Base-by-base conservation (phyloP, 2,113 vertebrate genomes). In the Jacana jacana region DNA sequence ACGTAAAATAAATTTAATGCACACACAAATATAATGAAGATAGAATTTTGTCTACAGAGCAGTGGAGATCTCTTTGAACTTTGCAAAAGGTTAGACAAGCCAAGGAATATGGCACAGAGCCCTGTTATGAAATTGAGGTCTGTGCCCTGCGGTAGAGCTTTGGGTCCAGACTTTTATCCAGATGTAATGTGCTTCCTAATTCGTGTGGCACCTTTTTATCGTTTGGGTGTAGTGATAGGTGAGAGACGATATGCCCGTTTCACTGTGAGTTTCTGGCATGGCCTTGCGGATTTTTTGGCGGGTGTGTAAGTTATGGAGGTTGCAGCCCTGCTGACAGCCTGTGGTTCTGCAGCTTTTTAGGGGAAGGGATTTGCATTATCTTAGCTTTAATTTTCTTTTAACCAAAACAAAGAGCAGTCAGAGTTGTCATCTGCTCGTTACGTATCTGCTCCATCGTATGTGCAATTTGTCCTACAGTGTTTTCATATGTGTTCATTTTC, bases 351-450 rank as follows among this genome's bases (percentile, higher is more conserved):
- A 88, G 79, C 65, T 84, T 95, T 94, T 92, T 63, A 88, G 52
- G 48, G 77, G 51, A 96, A 96, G 79, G 86, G 92, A 93, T 93
- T 97, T 96, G 81, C 91, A 89, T 94, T 91, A 95, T 90, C 87
- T 83, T 90, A 80, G 52, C 81, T 89, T 93, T 93, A 88, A 91
- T 94, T 94, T 96, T 93, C 68, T 93, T 91, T 92, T 91, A 91
- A 88, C 22, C 40, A 91, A 97, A 95, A 94, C 84, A 97, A 90
- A 94, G 77, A 95, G 28, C 72, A 94, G 86, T 95, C 83, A 94
- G 61, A 95, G 65, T 92, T 97, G 95, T 96, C 91, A 86, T 85
- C 92, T 95, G 81, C 88, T 94, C 60, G 19, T 94, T 95, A 88
- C 39, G 39, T 86, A 51, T 95, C 88, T 94, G 61, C 81, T 96